Percentiles rank a stretch among this genome's conserved stretches.
Conservation (phyloP, 2,888 invertebrate genomes). For the Plagodis dolabraria region DNA sequence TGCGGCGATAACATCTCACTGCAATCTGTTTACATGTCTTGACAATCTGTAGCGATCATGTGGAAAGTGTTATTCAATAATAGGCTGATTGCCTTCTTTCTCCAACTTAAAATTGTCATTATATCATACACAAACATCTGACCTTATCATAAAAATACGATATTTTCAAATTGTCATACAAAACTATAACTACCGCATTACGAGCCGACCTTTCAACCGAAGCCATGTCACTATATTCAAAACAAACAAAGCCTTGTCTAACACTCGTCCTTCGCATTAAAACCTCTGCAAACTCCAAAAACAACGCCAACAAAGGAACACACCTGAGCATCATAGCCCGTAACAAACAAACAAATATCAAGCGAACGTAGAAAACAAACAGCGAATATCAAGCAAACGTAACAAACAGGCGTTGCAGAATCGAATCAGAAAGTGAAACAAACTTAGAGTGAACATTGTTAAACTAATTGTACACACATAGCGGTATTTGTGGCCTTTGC, state of each 20-base stretch:
- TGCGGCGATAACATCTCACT: too few species aligned
- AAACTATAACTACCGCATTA: too few species aligned
- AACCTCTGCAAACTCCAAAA: conserved; percentile 15
- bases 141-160: too few species aligned
- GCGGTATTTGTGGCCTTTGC: conserved; percentile 51
- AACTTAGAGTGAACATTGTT: conserved; percentile 63
- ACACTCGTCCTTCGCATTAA: conserved; percentile 12
- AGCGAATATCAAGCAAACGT: conserved; percentile 32
- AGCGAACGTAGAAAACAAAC: conserved; percentile 17
- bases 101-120: too few species aligned
- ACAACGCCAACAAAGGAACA: conserved; percentile 18
- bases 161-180: too few species aligned
- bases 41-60: too few species aligned
- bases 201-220: too few species aligned
- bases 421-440: conserved; percentile 47
- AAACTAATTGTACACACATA: conserved; percentile 73
- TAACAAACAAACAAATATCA: conserved; percentile 26
- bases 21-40: too few species aligned
- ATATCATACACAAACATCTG: too few species aligned
- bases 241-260: conserved; percentile 3
- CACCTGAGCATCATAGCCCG: conserved; percentile 20
- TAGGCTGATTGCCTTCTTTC: too few species aligned
- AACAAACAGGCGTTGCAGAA: conserved; percentile 37
- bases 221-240: not conserved
- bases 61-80: too few species aligned